Conservation (phyloP, 2,888 invertebrate species). For the Ochropleura plecta region DNA sequence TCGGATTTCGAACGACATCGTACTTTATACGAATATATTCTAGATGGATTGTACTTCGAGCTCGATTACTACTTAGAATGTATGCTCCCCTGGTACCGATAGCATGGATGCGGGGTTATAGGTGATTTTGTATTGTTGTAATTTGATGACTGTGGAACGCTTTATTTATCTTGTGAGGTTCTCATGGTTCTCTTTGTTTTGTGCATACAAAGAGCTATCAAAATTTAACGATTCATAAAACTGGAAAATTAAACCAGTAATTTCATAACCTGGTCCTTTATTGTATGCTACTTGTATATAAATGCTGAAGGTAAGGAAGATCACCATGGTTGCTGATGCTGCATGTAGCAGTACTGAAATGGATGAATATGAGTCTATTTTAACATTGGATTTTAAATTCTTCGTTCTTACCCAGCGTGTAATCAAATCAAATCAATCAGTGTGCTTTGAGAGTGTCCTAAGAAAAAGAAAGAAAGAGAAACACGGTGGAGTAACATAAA, state of each 20-base stretch:
- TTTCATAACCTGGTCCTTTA: background rate
- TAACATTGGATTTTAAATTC: background rate
- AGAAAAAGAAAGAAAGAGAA: no score
- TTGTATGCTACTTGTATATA: no score
- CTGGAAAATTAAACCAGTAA: background rate
- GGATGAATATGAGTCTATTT: no score
- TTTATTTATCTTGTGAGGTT: background rate
- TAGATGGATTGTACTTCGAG: conserved; percentile 45
- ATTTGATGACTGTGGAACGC: background rate
- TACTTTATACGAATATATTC: conserved; percentile 46
- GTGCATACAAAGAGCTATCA: background rate
- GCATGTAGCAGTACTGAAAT: background rate
- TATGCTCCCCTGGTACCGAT: conserved; percentile 50
- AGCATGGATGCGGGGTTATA: background rate
- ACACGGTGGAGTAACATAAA: no score
- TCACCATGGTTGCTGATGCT: background rate
- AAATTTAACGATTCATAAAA: background rate
- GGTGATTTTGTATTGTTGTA: background rate
- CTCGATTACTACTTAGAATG: conserved; percentile 45
- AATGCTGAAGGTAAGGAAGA: background rate
- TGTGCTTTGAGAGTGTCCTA: no score
- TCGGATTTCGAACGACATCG: conserved; percentile 47
- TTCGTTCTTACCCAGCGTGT: background rate
- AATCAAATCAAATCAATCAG: background rate
- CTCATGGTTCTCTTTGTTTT: background rate